Base-by-base conservation (phyloP, 2,888 invertebrate species). In the Drosophila kuntzei region DNA sequence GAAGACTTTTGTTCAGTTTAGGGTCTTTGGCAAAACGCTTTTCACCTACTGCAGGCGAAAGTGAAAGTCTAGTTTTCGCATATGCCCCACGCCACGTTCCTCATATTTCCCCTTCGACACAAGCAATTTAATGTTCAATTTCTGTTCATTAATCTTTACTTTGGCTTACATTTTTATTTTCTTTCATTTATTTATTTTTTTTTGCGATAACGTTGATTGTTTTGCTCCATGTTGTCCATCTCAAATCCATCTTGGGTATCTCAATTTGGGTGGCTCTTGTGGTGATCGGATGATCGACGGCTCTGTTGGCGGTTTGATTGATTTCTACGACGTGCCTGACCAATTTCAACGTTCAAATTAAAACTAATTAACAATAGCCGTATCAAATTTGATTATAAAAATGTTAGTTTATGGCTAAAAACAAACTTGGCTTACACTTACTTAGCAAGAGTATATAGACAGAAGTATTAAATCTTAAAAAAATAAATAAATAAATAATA, bases 141-240 rank as follows among this genome's bases (percentile, higher is more conserved):
- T 74, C 37, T 72, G 69, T 58, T 75, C 75, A 77, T 82, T 75
- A 80, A 83, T 80, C 72, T 82, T 76, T 72, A 59, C 60, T 46
- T 62, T 71, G 39, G 6, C 44, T 49, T 18, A 41, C 49, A 39
- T 53, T 54, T 50, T 7, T 43, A 27, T 61, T 55, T 55, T 44
- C 12, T 60, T 46, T 27, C 8, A 36, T 16, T 59, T 41, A 44
- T 41, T 53, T 50, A 37, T 37, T 61, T 41, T 11, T 61, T 46
- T 67, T 79, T 59, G 60, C 65, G 51, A 76, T 72, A 70, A 70
- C 65, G 62, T 55, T 65, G 68, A 84, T 72, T 80, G 66, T 71
- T 73, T 83, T 77, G 69, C 50, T 64, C 36, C 61, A 73, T 74
- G 63, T 72, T 62, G 50, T 54, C 37, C 39, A 58, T 46, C 49